Evolutionary conservation across 2,888 invertebrate species (phyloP), one percentile per base, ranked within the genome.

Genomic region (Pollenia labialis): DNA sequence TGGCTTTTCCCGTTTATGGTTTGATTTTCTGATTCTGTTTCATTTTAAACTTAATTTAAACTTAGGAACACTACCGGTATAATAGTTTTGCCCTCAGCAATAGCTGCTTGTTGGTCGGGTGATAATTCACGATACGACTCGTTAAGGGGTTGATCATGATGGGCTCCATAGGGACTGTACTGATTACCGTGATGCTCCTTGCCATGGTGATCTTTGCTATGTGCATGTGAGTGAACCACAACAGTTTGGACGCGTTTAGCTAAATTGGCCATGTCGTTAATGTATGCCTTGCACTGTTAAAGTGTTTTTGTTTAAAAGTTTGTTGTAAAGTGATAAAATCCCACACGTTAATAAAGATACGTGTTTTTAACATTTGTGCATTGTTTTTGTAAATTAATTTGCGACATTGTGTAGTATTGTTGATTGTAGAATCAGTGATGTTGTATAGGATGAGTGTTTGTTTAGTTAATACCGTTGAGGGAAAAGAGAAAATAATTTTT

Each of bases 121-220:
- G 93, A 91, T 88, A 94, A 90, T 86, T 94, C 94, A 88, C 93
- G 94, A 92, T 94, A 94, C 66, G 90, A 90, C 90, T 93, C 93
- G 89, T 90, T 87, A 75, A 91, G 90, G 64, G 90, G 90, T 69
- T 90, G 91, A 81, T 89, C 89, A 87, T 90, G 87, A 81, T 90
- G 90, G 54, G 89, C 91, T 88, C 89, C 82, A 86, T 76, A 90
- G 66, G 91, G 92, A 89, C 92, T 92, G 89, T 92, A 92, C 74
- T 92, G 89, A 88, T 89, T 86, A 81, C 87, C 81, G 62, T 85
- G 85, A n/a, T 86, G 83, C 3, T 88, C 81, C 72, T 86, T 85
- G 48, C 82, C 79, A 69, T 86, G 87, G 79, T 87, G 85, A 64
- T 87, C 89, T 79, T 88, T 85, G 56, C 89, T 90, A 88, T 91